Evolutionary conservation across 2,113 vertebrate species (phyloP).

Genomic region (Daboia siamensis): DNA sequence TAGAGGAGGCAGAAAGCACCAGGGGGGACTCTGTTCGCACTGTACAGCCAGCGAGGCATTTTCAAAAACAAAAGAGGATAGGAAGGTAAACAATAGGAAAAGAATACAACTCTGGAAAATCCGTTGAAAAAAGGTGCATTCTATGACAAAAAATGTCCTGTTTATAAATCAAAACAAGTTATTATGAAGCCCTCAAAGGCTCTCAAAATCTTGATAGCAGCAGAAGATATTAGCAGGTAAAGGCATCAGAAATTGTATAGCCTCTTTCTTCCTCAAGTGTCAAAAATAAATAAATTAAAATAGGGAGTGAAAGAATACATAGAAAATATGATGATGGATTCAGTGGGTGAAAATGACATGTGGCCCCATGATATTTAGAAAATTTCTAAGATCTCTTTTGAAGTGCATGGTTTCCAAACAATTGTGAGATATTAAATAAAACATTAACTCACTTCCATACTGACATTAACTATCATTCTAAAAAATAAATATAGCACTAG

Average conservation of each 20-base stretch:
- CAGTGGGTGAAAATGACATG: neutral
- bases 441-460: neutral
- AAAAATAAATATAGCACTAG: neutral
- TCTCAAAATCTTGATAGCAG: conserved; percentile 46
- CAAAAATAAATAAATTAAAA: conserved; percentile 18
- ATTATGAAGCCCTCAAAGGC: conserved; percentile 41
- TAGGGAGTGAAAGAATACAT: conserved; percentile 37
- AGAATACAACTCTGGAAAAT: no score
- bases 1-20: no score
- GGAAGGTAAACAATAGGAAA: no score
- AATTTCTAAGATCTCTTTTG: conserved; percentile 23
- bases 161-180: conserved; percentile 53
- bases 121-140: no score
- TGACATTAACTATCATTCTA: neutral
- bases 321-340: conserved; percentile 16
- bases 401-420: conserved; percentile 21
- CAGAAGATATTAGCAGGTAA: conserved; percentile 47
- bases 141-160: neutral
- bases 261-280: conserved; percentile 24
- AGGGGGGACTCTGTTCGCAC: no score
- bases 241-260: conserved; percentile 40
- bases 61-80: no score
- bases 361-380: neutral
- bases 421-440: conserved; percentile 31
- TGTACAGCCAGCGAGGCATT: no score